These are phyloP conservation scores for Amblyteles armatorius DNA, from an alignment of 2,888 invertebrate species.

Conservation along the genomic window DNA sequence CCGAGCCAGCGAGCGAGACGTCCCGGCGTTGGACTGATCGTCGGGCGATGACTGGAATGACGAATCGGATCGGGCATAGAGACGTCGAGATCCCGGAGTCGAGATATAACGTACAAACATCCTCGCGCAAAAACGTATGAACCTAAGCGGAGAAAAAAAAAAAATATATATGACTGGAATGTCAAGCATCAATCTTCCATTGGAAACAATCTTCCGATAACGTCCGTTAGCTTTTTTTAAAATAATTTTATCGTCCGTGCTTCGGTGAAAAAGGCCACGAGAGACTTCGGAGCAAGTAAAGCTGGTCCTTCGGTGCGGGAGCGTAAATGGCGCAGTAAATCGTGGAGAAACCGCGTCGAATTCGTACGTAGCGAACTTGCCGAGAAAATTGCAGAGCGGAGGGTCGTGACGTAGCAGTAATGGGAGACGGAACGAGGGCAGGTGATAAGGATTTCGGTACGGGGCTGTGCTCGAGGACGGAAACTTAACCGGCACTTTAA, in stretches of 20 bases:
- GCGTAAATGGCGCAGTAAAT: constrained; percentile 9
- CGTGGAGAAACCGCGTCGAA: constrained; percentile 19
- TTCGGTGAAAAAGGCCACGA: background rate
- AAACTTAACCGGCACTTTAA: constrained; percentile 9
- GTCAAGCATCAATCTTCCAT: background rate
- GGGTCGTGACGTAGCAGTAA: background rate
- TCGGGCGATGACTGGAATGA: constrained; percentile 11
- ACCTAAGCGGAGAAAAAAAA: background rate
- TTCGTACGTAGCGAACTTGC: background rate
- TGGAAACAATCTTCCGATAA: background rate
- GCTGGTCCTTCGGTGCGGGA: background rate
- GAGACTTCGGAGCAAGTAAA: background rate
- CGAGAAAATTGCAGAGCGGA: background rate
- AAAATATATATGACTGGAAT: background rate
- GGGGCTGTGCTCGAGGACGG: background rate
- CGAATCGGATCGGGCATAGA: background rate
- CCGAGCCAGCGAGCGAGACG: constrained; percentile 3
- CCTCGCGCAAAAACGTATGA: background rate
- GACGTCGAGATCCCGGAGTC: background rate
- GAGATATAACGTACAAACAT: background rate
- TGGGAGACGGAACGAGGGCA: background rate
- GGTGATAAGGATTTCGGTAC: constrained; percentile 18
- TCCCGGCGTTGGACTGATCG: background rate
- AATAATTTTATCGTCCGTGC: background rate
- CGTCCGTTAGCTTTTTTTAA: background rate